Conservation (phyloP, 2,797 vertebrate genomes). For the Muraenolepis orangiensis region DNA sequence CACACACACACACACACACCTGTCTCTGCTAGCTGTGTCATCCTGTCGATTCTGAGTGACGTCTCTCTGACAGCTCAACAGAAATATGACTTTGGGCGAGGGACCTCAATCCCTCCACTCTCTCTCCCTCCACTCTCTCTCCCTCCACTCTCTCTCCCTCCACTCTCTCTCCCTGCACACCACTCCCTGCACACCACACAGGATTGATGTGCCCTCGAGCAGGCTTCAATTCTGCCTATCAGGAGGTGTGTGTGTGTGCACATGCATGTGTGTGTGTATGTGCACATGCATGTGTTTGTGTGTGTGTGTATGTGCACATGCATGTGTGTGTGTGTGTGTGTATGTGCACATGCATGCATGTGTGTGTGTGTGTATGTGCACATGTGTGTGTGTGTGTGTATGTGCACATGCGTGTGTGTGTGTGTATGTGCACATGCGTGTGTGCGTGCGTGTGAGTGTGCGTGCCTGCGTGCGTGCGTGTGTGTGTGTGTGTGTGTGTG, state of each 20-base stretch:
- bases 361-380: not conserved
- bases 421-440: not conserved
- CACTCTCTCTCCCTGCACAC: too few relatives aligned
- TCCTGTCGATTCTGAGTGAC: constrained; percentile 42
- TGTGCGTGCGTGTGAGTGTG: too few relatives aligned
- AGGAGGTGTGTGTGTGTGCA: constrained; percentile 26
- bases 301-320: too few relatives aligned
- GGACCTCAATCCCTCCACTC: constrained; percentile 1
- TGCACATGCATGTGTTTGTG: not conserved
- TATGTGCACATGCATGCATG: too few relatives aligned
- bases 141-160: not conserved
- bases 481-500: too few relatives aligned
- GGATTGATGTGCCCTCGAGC: constrained; percentile 40
- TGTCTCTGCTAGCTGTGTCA: constrained; percentile 24
- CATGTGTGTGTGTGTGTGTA: constrained; percentile 8
- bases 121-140: constrained; percentile 29
- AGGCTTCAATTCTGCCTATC: constrained; percentile 46
- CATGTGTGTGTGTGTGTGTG: too few relatives aligned
- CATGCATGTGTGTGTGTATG: not conserved
- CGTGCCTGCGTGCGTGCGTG: too few relatives aligned
- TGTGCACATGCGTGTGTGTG: not conserved
- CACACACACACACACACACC: not conserved
- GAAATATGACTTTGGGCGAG: constrained; percentile 60
- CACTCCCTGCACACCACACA: constrained; percentile 40
- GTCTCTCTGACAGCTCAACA: constrained; percentile 43